These are phyloP conservation scores for Drosophila borealis DNA, from an alignment of 2,888 invertebrate genomes.

Conservation along the genomic window DNA sequence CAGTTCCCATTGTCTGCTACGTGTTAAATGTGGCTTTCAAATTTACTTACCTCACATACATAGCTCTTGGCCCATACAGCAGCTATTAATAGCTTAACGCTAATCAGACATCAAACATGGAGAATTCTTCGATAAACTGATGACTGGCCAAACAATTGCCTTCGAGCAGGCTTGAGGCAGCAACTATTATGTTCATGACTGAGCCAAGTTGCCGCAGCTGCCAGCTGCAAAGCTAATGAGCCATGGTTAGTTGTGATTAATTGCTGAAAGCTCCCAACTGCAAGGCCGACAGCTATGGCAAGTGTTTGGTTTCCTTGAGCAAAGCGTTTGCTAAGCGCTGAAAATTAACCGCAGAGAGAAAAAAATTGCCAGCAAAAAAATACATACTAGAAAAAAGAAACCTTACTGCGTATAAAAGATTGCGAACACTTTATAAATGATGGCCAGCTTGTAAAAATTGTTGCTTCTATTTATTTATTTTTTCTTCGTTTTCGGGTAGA, in stretches of 20 bases:
- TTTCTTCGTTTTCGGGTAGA: constrained; percentile 13
- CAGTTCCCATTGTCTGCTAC: constrained; percentile 9
- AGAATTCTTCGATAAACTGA: constrained; percentile 29
- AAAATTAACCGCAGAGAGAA: constrained; percentile 31
- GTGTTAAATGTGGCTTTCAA: constrained; percentile 23
- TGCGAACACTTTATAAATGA: constrained; percentile 26
- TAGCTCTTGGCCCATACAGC: constrained; percentile 4
- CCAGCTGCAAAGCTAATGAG: constrained; percentile 49
- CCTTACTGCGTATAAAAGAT: constrained; percentile 10
- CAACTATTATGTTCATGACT: constrained; percentile 11
- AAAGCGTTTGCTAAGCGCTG: constrained; percentile 36
- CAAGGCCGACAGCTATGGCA: constrained; percentile 41
- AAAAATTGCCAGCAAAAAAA: constrained; percentile 20
- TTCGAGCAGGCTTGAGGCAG: constrained; percentile 13
- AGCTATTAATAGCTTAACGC: constrained; percentile 37
- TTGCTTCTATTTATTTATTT: constrained; percentile 21
- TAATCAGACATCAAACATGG: constrained; percentile 48
- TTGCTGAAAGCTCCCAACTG: constrained; percentile 27
- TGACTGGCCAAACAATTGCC: constrained; percentile 23
- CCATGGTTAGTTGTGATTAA: constrained; percentile 51
- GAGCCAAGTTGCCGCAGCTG: constrained; percentile 21
- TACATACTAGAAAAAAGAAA: background rate
- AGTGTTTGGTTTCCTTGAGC: constrained; percentile 45
- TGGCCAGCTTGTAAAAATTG: constrained; percentile 20
- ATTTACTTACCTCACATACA: constrained; percentile 1